Percentiles rank a stretch among this genome's conserved stretches.
These are phyloP conservation scores for Callocephalon fimbriatum DNA, from an alignment of 2,113 vertebrate genomes.

Conservation along the genomic window DNA sequence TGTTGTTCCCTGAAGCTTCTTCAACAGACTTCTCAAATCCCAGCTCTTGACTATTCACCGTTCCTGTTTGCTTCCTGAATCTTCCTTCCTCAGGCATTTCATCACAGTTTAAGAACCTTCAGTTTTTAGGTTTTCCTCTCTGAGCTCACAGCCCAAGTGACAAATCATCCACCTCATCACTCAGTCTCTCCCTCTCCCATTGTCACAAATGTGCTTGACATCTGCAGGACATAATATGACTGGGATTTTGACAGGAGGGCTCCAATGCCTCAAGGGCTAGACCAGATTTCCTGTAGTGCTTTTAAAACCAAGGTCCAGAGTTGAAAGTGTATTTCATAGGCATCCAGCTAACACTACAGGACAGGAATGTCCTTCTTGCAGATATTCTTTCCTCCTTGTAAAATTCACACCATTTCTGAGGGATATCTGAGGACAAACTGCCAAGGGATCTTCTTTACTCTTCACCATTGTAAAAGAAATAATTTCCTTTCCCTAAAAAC, in stretches of 20 bases:
- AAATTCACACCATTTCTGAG: not conserved
- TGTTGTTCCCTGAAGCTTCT: not conserved
- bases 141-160: not conserved
- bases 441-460: not conserved
- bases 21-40: not conserved
- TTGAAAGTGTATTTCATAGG: not conserved
- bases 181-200: not conserved
- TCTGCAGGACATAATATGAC: not conserved
- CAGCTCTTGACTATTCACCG: rapidly evolving
- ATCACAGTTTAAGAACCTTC: not conserved
- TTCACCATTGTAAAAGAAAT: not conserved
- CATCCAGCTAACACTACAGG: not conserved
- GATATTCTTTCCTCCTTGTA: not conserved
- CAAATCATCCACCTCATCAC: not conserved
- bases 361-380: not conserved
- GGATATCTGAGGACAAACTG: not conserved
- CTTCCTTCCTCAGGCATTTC: not conserved
- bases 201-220: not conserved
- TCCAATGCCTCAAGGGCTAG: not conserved
- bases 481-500: not conserved
- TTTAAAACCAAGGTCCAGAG: not conserved
- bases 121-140: not conserved
- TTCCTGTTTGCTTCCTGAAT: not conserved
- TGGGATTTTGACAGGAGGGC: not conserved
- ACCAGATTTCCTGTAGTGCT: not conserved